phyloP scores from a whole-genome alignment of 30 jellyfish, hydroid and myxozoan genomes.

The Aurelia sp. region DNA sequence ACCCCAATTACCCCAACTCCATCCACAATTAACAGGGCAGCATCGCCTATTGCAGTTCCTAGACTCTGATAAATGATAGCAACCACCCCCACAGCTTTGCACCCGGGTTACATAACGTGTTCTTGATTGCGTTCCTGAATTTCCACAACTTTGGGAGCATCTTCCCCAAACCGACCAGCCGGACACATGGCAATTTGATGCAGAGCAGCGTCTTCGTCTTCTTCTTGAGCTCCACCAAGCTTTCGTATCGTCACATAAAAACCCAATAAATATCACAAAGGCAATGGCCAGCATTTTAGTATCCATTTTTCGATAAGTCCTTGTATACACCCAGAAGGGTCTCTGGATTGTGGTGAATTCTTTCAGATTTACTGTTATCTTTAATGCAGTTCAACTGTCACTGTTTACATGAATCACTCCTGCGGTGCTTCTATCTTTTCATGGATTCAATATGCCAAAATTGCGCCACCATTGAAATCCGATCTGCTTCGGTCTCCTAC shows the following conservation, averaged over 20 bases:
- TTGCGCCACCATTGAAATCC: no score
- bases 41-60: slow-evolving; percentile 71
- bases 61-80: slow-evolving; percentile 33
- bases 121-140: slow-evolving; percentile 43
- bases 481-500: no score
- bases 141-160: slow-evolving; percentile 65
- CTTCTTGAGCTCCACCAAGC: slow-evolving; percentile 56
- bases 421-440: no score
- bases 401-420: no score
- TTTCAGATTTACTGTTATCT: no score
- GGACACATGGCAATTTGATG: slow-evolving; percentile 46
- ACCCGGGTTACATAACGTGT: slow-evolving; percentile 49
- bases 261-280: slow-evolving; percentile 2
- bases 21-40: slow-evolving; percentile 54
- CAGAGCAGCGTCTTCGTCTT: slow-evolving; percentile 51
- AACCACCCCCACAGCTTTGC: slow-evolving; percentile 64
- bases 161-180: slow-evolving; percentile 52
- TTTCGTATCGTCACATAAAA: slow-evolving; percentile 8
- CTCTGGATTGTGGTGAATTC: no score
- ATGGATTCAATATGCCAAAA: no score
- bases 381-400: no score
- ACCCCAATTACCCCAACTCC: slow-evolving; percentile 71
- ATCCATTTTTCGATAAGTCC: neutral
- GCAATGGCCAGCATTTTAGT: neutral
- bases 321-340: no score